Percentiles rank a stretch among this genome's conserved stretches.
Conservation (phyloP, 1,140 invertebrate species). For the Euschistus heros region DNA sequence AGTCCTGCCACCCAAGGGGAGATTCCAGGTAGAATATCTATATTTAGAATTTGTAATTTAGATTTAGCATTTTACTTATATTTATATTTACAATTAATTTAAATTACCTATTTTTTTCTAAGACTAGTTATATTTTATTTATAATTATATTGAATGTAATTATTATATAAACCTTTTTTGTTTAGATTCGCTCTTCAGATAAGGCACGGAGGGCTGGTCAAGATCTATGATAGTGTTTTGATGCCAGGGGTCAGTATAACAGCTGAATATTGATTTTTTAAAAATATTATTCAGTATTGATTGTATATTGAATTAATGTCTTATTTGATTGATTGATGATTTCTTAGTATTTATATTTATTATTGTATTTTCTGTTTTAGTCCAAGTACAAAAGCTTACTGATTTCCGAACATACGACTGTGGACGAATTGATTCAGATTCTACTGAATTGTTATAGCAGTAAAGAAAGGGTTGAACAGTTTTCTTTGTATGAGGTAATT, state of each 20-base stretch:
- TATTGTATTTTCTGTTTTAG: constrained; percentile 34
- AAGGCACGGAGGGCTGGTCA: constrained; percentile 71
- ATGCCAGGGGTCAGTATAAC: constrained; percentile 60
- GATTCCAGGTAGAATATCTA: constrained; percentile 59
- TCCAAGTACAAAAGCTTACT: constrained; percentile 87
- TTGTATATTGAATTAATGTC: not conserved
- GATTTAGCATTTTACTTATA: not conserved
- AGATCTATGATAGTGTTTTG: constrained; percentile 79
- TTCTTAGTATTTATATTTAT: not conserved
- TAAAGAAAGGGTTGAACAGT: constrained; percentile 68
- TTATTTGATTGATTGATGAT: not conserved
- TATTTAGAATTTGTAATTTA: constrained; percentile 4
- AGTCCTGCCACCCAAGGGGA: constrained; percentile 81
- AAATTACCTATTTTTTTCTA: not conserved
- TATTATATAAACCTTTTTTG: constrained; percentile 30
- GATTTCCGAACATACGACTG: constrained; percentile 79
- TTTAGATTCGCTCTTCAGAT: constrained; percentile 77
- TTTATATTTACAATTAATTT: not conserved
- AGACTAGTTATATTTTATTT: constrained; percentile 14
- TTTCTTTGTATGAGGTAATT: constrained; percentile 76
- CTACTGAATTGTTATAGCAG: constrained; percentile 76
- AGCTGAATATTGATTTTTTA: too few species aligned
- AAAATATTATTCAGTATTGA: not conserved
- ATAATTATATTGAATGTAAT: not conserved
- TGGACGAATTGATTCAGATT: constrained; percentile 76